These are phyloP conservation scores for Anguilla obscura DNA, from an alignment of 2,797 vertebrate species.

Conservation along the genomic window DNA sequence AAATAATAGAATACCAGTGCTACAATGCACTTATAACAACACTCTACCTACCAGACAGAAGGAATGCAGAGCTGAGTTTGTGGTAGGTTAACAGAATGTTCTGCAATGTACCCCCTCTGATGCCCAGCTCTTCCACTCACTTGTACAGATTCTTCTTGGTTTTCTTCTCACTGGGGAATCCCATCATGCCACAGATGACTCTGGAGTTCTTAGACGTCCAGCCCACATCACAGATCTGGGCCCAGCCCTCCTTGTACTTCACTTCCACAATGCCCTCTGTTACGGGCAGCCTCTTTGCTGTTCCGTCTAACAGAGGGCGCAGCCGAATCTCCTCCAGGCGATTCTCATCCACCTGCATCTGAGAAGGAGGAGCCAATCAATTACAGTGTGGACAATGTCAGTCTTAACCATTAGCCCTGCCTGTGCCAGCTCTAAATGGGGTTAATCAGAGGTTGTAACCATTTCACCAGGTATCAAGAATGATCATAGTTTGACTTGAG, in stretches of 20 bases:
- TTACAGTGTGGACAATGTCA: not conserved
- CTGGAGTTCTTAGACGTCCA: constrained; percentile 87
- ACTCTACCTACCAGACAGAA: not conserved
- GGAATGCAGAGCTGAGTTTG: not conserved
- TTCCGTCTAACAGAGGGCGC: constrained; percentile 69
- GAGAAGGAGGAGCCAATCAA: constrained; percentile 25
- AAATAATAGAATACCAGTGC: not conserved
- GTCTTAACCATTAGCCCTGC: not conserved
- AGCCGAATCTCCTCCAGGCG: constrained; percentile 88
- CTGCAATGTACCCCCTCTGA: not conserved
- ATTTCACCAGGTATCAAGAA: not conserved
- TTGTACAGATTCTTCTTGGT: constrained; percentile 95
- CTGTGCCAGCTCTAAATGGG: not conserved
- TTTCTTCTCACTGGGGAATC: constrained; percentile 88
- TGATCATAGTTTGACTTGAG: not conserved
- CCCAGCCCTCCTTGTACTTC: constrained; percentile 81
- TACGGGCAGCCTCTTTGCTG: constrained; percentile 75
- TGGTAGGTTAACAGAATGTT: not conserved
- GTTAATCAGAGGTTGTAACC: not conserved
- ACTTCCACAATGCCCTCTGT: constrained; percentile 91
- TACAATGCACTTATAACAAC: not conserved
- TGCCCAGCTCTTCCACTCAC: constrained; percentile 67
- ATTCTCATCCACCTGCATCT: constrained; percentile 79
- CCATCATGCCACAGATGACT: constrained; percentile 94
- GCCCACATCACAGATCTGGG: constrained; percentile 85